phyloP scores from a whole-genome alignment of 2,113 vertebrate species.

The Podarcis raffonei region DNA sequence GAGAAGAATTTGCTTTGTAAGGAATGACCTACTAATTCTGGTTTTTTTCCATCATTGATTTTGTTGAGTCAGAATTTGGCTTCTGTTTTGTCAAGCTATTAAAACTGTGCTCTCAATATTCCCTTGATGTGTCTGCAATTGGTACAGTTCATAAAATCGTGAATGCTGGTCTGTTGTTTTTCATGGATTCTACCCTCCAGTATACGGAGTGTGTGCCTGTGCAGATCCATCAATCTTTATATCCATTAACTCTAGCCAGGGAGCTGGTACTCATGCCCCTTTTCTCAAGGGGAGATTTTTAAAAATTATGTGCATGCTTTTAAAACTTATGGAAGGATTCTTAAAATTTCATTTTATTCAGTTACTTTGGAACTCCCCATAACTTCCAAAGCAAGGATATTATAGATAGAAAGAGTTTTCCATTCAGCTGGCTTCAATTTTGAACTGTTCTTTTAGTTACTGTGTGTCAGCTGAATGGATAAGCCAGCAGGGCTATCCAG shows the following conservation, averaged over 20 bases:
- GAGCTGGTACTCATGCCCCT: neutral
- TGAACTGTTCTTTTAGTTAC: neutral
- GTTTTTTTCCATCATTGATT: neutral
- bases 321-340: neutral
- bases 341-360: neutral
- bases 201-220: neutral
- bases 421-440: neutral
- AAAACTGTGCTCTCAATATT: conserved; percentile 32
- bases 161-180: neutral
- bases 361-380: neutral
- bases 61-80: conserved; percentile 32
- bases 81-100: conserved; percentile 1
- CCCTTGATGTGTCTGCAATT: neutral
- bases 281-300: neutral
- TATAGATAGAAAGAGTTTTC: neutral
- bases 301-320: neutral
- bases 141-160: neutral
- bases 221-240: neutral
- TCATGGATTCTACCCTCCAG: neutral
- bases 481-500: neutral
- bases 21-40: conserved; percentile 41
- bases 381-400: neutral
- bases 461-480: neutral
- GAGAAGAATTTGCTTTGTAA: conserved; percentile 99
- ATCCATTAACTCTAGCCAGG: neutral